phyloP scores from a whole-genome alignment of 2,797 vertebrate species.

The Scolopax rusticola region DNA sequence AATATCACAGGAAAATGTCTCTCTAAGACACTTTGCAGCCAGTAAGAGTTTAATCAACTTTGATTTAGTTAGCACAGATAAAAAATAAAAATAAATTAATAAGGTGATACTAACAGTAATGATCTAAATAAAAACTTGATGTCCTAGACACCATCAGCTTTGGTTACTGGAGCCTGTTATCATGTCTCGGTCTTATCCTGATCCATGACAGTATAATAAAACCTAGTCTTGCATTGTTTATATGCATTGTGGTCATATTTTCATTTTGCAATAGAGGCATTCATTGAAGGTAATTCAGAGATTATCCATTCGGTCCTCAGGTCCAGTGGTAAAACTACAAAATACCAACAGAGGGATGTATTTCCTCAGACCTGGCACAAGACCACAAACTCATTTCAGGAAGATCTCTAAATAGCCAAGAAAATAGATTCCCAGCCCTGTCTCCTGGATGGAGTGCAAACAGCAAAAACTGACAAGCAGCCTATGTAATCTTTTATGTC shows the following conservation, averaged over 20 bases:
- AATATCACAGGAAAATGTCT: not conserved
- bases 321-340: not conserved
- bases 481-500: not conserved
- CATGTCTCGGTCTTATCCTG: not conserved
- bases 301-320: not conserved
- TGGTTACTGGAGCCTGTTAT: not conserved
- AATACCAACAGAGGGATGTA: not conserved
- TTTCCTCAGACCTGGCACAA: not conserved
- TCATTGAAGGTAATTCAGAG: not conserved
- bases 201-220: not conserved
- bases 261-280: not conserved
- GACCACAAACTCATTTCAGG: not conserved
- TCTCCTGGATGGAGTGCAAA: rapidly evolving
- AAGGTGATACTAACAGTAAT: not conserved
- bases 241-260: not conserved
- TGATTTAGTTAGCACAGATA: not conserved
- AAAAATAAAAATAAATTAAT: not conserved
- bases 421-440: not conserved
- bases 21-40: not conserved
- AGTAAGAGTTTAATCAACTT: not conserved
- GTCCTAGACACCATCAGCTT: not conserved
- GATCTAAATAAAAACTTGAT: not conserved
- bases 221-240: not conserved
- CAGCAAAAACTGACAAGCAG: not conserved
- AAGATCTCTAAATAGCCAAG: not conserved